Base-by-base conservation (phyloP, 2,113 vertebrate species). In the Apodemus sylvaticus region DNA sequence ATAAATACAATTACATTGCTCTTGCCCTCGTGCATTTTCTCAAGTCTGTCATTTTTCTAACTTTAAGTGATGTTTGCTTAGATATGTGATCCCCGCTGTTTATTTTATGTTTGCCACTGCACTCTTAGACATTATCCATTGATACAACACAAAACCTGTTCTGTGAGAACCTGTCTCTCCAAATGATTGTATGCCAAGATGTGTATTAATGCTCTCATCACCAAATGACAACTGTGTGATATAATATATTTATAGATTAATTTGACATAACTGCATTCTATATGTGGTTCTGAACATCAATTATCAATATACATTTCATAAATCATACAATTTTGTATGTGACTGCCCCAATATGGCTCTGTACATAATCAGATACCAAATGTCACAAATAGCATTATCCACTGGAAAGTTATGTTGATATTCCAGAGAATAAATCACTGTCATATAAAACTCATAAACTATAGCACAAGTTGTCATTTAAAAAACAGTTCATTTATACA, bases 21-120 rank as follows among this genome's bases (percentile, higher is more conserved):
- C 26, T 89, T 58, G 86, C 34, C 7, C 48, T 66, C 74, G 22
- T 5, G 5, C 3, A 58, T 36, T 60, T 94, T 55, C 34, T 74
- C 26, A 95, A 79, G 34, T 82, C 93, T 94, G 22, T 70, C 31
- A 20, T 73, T 60, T 77, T 86, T 78, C 39, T 89, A 79, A 5
- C 10, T 93, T 76, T 62, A 31, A 82, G 53, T 26, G 73, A 89
- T 93, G 26, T 20, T 79, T 95, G 82, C 64, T 96, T 92, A 4
- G 13, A 16, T 86, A 83, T 85, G 60, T 31, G 64, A 87, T 91
- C 71, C 53, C 70, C 77, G 45, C 14, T 96, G 92, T 92, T 79
- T 88, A 71, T 83, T 96, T 94, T 90, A 48, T 76, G 82, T 62
- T 89, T 73, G 66, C 71, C 66, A 82, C 79, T 78, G 58, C 10